Percentiles rank a stretch among this genome's conserved stretches.
These are phyloP conservation scores for Lepisosteus osseus DNA, from an alignment of 2,113 vertebrate species.

Conservation along the genomic window DNA sequence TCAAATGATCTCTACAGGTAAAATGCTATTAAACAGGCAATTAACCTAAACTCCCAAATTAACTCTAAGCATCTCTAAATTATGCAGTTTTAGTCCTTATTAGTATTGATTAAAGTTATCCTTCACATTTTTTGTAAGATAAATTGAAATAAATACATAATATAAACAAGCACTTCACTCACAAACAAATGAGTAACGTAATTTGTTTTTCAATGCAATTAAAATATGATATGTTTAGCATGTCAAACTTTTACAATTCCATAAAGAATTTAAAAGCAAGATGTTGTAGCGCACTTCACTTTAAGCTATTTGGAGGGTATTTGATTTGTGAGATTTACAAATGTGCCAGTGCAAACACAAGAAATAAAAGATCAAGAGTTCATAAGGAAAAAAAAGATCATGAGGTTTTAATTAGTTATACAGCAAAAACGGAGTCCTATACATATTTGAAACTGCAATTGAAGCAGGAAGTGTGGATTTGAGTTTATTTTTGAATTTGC, in stretches of 20 bases:
- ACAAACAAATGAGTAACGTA: too few species aligned
- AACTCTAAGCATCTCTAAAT: too few species aligned
- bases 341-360: neutral
- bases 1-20: too few species aligned
- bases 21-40: too few species aligned
- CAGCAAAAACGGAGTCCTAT: neutral
- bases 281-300: neutral
- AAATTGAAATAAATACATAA: too few species aligned
- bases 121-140: too few species aligned
- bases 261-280: neutral
- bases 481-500: conserved; percentile 65
- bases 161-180: too few species aligned
- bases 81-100: too few species aligned
- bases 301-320: neutral
- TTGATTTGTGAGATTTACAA: neutral
- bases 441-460: conserved; percentile 25
- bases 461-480: conserved; percentile 25
- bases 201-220: too few species aligned
- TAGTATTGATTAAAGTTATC: too few species aligned
- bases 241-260: neutral
- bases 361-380: neutral
- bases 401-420: neutral
- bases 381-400: neutral
- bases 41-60: too few species aligned
- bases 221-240: too few species aligned